Evolutionary conservation across 2,888 invertebrate species (phyloP).

Genomic region (Tridacna crocea): DNA sequence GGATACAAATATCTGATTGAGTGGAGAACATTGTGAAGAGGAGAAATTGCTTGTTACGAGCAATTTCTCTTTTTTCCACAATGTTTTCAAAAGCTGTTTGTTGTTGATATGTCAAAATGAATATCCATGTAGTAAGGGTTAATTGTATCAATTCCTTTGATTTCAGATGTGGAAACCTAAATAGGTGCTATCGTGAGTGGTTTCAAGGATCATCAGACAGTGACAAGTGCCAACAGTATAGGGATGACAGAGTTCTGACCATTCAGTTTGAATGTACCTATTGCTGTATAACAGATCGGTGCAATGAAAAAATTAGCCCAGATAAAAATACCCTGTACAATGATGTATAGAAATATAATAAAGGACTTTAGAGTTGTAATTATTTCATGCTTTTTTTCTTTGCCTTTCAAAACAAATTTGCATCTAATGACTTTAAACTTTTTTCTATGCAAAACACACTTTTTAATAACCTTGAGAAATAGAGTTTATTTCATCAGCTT

Average conservation of each 20-base stretch:
- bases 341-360: background rate
- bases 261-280: constrained; percentile 53
- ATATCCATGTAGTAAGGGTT: too few species aligned
- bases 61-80: too few species aligned
- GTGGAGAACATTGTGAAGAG: too few species aligned
- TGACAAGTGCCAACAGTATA: constrained; percentile 48
- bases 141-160: background rate
- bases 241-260: constrained; percentile 27
- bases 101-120: too few species aligned
- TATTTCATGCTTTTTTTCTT: too few species aligned
- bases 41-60: too few species aligned
- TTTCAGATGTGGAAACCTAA: constrained; percentile 38
- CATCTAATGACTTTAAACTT: background rate
- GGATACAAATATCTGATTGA: too few species aligned
- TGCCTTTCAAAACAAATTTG: too few species aligned
- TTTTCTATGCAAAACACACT: background rate
- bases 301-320: constrained; percentile 44
- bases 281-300: constrained; percentile 49
- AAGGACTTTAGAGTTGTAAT: too few species aligned
- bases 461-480: background rate
- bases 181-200: constrained; percentile 51
- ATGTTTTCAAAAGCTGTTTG: too few species aligned
- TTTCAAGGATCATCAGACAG: constrained; percentile 48
- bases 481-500: too few species aligned
- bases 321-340: constrained; percentile 8